Evolutionary conservation across 1,140 invertebrate genomes (phyloP), one percentile per base, ranked within the genome.

Genomic region (Drosophila simulans): DNA sequence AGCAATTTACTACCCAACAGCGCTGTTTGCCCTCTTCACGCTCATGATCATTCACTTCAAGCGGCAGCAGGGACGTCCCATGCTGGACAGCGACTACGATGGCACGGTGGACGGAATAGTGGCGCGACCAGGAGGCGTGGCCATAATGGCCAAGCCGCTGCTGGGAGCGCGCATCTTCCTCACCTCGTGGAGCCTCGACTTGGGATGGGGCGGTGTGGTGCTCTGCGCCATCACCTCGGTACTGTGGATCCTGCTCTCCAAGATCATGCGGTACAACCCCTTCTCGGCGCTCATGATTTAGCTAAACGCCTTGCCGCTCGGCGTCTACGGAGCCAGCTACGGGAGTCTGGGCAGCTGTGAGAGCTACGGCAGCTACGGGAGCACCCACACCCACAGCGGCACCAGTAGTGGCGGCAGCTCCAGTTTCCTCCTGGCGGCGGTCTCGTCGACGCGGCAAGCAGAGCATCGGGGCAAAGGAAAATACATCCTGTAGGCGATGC

Each of bases 21-120:
- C 96, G 31, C 95, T 97, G 0, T 98, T 98, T 89, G 96, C 96
- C 31, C 94, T 97, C 51, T 98, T 98, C 92, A 97, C 97, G 1
- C 92, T 98, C 51, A 96, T 96, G 92, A 98, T 98, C 90, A 97
- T 98, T 80, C 96, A 98, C 86, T 97, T 97, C 91, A 98, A 98
- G 90, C 93, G 97, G 11, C 94, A 95, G 46, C 96, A 97, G 79
- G 95, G 95, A 8, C 94, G 94, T 5, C 93, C 94, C 0, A 93
- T 93, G 70, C 84, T 93, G 85, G 80, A 93, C 52, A 90, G 93
- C 68, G 90, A 93, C 84, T 91, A 93, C 34, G 95, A 95, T 71
- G 95, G 94, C 42, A 95, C 94, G 0, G 94, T 94, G 5, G 95
- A 96, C 81, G 95, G 95, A 0, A 94, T 96, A n/a, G 93, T 96